A percentile compares a stretch with the other conserved stretches of the same genome.
These are phyloP conservation scores for Branchellion lobata DNA, from an alignment of 2,888 invertebrate genomes.

Conservation along the genomic window DNA sequence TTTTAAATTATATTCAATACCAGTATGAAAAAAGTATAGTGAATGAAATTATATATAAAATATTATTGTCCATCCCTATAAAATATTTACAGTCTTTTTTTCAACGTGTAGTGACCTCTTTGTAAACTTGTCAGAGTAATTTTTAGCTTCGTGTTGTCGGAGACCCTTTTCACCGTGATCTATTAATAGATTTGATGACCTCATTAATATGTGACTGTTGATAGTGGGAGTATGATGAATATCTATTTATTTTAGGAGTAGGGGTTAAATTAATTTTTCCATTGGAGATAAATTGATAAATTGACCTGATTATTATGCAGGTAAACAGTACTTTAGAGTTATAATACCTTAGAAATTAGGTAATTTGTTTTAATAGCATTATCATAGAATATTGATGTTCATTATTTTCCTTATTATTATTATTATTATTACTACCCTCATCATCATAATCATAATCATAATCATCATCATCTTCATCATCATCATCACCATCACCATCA, in stretches of 20 bases:
- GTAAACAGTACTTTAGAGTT: too few relatives aligned
- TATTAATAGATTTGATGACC: neutral
- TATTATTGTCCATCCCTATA: too few relatives aligned
- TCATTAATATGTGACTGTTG: neutral
- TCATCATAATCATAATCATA: too few relatives aligned
- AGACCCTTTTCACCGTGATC: constrained; percentile 33
- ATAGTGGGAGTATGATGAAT: neutral
- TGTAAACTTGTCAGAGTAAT: constrained; percentile 24
- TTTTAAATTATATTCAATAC: too few relatives aligned
- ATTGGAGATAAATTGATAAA: neutral
- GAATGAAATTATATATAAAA: too few relatives aligned
- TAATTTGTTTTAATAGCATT: neutral
- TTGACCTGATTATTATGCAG: too few relatives aligned
- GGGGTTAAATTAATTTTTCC: neutral
- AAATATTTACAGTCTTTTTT: constrained; percentile 13
- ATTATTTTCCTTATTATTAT: too few relatives aligned
- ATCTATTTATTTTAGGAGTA: too few relatives aligned
- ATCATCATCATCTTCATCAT: neutral
- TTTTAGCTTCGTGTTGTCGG: constrained; percentile 36
- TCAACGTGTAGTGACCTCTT: constrained; percentile 34
- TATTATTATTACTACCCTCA: too few relatives aligned
- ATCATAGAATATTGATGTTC: too few relatives aligned
- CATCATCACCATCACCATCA: neutral
- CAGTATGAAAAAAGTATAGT: too few relatives aligned
- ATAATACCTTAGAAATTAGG: neutral